phyloP scores from a whole-genome alignment of 2,113 vertebrate genomes.

The Dissostichus mawsoni region DNA sequence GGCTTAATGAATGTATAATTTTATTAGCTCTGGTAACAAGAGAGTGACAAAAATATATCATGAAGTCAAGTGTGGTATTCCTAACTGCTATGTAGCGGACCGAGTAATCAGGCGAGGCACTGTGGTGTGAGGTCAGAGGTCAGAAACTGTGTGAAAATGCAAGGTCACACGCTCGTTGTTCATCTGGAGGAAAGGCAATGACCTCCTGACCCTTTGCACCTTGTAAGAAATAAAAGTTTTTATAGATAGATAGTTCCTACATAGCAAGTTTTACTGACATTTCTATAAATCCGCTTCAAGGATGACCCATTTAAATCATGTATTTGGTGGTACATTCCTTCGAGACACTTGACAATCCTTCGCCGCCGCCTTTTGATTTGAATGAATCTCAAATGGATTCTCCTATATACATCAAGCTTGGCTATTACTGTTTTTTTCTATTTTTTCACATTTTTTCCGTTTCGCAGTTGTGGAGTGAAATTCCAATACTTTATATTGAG shows the following conservation, averaged over 20 bases:
- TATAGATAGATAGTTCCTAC: constrained; percentile 1
- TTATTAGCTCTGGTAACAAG: constrained; percentile 53
- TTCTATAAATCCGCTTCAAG: constrained; percentile 14
- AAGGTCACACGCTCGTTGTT: constrained; percentile 15
- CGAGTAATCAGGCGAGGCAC: neutral
- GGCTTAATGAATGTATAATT: constrained; percentile 60
- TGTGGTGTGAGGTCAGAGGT: neutral
- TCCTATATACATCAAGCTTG: constrained; percentile 27
- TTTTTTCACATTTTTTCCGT: neutral
- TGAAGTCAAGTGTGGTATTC: neutral
- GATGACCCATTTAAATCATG: constrained; percentile 47
- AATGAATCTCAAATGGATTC: constrained; percentile 40
- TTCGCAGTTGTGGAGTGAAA: neutral
- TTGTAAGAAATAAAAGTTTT: constrained; percentile 22
- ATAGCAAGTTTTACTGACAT: constrained; percentile 9
- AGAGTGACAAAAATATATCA: constrained; percentile 51
- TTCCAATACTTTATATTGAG: neutral
- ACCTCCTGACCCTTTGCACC: constrained; percentile 19
- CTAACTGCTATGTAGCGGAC: neutral
- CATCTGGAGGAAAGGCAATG: constrained; percentile 14
- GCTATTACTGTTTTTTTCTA: constrained; percentile 11
- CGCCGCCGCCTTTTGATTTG: constrained; percentile 21
- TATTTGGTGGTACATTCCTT: constrained; percentile 36
- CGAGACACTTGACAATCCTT: constrained; percentile 32
- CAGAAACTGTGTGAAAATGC: neutral